Evolutionary conservation across 2,797 vertebrate species (phyloP).

Genomic region (Sciurus vulgaris): DNA sequence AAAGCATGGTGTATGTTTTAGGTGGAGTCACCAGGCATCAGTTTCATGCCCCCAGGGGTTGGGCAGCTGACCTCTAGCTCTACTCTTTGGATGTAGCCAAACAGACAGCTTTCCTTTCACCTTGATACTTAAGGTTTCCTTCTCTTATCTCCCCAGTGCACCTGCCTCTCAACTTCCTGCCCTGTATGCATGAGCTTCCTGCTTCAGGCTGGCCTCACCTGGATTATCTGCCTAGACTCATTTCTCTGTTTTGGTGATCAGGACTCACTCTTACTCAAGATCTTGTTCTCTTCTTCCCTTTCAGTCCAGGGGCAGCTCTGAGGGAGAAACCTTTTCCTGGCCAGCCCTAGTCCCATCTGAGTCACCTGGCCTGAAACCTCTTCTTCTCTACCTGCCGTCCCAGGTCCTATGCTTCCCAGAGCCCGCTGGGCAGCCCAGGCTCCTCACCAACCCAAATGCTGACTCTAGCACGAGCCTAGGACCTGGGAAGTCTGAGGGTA

Average conservation of each 20-base stretch:
- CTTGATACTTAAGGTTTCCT: rapidly evolving
- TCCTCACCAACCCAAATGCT: neutral
- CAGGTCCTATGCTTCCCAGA: neutral
- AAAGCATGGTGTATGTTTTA: neutral
- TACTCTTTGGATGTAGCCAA: neutral
- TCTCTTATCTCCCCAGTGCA: neutral
- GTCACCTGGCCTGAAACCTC: neutral
- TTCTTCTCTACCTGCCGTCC: rapidly evolving
- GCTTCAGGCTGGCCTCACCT: neutral
- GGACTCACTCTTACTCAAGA: neutral
- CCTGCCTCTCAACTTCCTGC: neutral
- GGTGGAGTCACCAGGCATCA: neutral
- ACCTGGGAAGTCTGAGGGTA: neutral
- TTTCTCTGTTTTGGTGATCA: neutral
- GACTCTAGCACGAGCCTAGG: neutral
- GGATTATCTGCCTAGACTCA: neutral
- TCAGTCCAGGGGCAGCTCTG: neutral
- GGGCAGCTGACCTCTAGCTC: neutral
- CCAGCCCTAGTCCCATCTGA: neutral
- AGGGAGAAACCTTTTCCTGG: neutral
- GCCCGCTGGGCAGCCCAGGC: neutral
- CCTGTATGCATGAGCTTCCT: neutral
- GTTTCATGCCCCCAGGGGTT: too few relatives aligned
- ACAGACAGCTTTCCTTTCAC: neutral
- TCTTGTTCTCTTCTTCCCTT: neutral